Conservation (phyloP, 1,140 invertebrate species). For the Ladona fulva region DNA sequence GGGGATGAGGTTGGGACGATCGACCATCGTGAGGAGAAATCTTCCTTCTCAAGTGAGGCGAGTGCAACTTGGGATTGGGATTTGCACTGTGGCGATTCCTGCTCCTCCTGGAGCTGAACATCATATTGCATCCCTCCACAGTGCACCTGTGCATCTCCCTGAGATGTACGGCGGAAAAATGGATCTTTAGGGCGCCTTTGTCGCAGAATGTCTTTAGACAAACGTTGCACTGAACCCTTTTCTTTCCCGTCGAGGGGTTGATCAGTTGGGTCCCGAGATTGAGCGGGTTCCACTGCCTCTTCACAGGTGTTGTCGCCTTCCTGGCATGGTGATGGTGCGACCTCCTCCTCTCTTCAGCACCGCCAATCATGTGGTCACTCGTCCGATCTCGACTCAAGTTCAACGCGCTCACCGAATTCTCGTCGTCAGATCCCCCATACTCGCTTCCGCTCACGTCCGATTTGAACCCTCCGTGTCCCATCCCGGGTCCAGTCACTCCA, state of each 20-base stretch:
- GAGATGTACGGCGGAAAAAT: slow-evolving; percentile 97
- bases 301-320: slow-evolving; percentile 79
- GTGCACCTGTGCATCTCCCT: slow-evolving; percentile 99
- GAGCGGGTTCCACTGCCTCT: slow-evolving; percentile 84
- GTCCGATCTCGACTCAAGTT: slow-evolving; percentile 51
- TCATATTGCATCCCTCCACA: slow-evolving; percentile 97
- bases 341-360: slow-evolving; percentile 27
- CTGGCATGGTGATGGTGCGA: slow-evolving; percentile 43
- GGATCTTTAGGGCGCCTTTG: slow-evolving; percentile 98
- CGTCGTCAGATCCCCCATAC: slow-evolving; percentile 47
- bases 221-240: slow-evolving; percentile 95
- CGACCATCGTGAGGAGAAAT: slow-evolving; percentile 88
- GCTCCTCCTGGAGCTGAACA: slow-evolving; percentile 94
- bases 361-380: neutral
- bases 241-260: slow-evolving; percentile 86
- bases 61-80: slow-evolving; percentile 97
- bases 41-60: slow-evolving; percentile 81
- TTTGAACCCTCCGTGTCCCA: neutral
- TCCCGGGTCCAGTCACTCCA: neutral
- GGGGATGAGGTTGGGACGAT: slow-evolving; percentile 72
- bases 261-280: slow-evolving; percentile 83
- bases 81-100: slow-evolving; percentile 95
- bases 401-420: slow-evolving; percentile 53
- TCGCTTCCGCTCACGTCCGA: slow-evolving; percentile 44
- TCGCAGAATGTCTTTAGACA: slow-evolving; percentile 99